Percentiles rank a stretch among this genome's conserved stretches.
phyloP scores from a whole-genome alignment of 2,113 vertebrate species.

The Siphamia tubifer region DNA sequence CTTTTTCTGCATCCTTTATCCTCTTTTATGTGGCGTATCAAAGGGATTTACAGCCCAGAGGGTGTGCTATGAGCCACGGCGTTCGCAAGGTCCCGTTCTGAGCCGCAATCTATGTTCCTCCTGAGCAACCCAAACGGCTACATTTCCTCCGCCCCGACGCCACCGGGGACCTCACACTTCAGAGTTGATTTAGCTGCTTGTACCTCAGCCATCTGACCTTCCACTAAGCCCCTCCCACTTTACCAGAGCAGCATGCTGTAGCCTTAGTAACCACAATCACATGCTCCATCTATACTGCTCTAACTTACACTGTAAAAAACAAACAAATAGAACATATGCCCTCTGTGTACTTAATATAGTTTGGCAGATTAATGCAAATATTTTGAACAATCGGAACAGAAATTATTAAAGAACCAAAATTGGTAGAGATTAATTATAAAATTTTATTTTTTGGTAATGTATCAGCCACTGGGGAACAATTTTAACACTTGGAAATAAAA shows the following conservation, averaged over 20 bases:
- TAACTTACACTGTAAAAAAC: too few species aligned
- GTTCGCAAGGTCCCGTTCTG: conserved; percentile 19
- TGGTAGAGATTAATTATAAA: too few species aligned
- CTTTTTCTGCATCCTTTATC: conserved; percentile 57
- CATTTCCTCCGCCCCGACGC: conserved; percentile 44
- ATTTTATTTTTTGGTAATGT: too few species aligned
- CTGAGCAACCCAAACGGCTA: conserved; percentile 49
- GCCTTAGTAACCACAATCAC: conserved; percentile 67
- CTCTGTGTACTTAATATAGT: too few species aligned
- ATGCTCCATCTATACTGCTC: conserved; percentile 3
- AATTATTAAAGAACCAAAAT: too few species aligned
- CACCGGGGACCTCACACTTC: conserved; percentile 56
- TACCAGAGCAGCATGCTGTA: conserved; percentile 53
- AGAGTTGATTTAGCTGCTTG: conserved; percentile 64
- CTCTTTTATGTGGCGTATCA: conserved; percentile 51
- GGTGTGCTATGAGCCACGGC: conserved; percentile 18
- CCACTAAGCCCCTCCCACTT: conserved; percentile 32
- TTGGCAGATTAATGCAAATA: too few species aligned
- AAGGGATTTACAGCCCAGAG: conserved; percentile 53
- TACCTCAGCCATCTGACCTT: conserved; percentile 50
- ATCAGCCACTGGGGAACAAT: too few species aligned
- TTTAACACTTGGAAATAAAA: too few species aligned
- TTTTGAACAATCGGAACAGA: too few species aligned
- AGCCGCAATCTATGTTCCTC: conserved; percentile 49
- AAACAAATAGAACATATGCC: too few species aligned